Conservation (phyloP, 2,888 invertebrate species). For the Pyralis farinalis region DNA sequence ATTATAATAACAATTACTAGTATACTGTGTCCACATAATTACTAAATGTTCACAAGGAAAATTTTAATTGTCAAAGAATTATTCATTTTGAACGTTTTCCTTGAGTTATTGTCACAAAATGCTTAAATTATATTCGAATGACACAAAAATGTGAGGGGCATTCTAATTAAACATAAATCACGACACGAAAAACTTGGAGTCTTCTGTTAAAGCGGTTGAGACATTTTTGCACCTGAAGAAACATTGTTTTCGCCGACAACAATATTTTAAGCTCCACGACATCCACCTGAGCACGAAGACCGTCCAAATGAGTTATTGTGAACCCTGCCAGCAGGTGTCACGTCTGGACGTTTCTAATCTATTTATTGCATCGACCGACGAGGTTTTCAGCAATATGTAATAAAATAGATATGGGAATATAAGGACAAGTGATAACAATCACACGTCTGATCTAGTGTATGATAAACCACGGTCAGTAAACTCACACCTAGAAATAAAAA, state of each 20-base stretch:
- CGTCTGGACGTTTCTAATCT: conserved; percentile 3
- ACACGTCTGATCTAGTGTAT: too few species aligned
- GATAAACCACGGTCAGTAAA: too few species aligned
- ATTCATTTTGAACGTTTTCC: conserved; percentile 20
- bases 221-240: conserved; percentile 61
- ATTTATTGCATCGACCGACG: neutral
- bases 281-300: conserved; percentile 60
- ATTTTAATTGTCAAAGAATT: too few species aligned
- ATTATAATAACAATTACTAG: conserved; percentile 26
- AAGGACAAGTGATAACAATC: too few species aligned
- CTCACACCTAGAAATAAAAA: too few species aligned
- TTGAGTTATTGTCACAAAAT: conserved; percentile 35
- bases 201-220: conserved; percentile 49
- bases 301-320: conserved; percentile 57
- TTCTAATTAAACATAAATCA: conserved; percentile 74
- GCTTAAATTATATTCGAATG: conserved; percentile 48
- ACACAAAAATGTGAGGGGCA: conserved; percentile 56
- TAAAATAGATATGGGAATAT: too few species aligned
- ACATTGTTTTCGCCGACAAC: conserved; percentile 66
- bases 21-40: conserved; percentile 18
- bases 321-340: conserved; percentile 11
- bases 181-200: conserved; percentile 52
- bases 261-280: conserved; percentile 61
- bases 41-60: too few species aligned
- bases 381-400: too few species aligned